Conservation (phyloP, 2,797 vertebrate species). For the Neoniphon sammara region DNA sequence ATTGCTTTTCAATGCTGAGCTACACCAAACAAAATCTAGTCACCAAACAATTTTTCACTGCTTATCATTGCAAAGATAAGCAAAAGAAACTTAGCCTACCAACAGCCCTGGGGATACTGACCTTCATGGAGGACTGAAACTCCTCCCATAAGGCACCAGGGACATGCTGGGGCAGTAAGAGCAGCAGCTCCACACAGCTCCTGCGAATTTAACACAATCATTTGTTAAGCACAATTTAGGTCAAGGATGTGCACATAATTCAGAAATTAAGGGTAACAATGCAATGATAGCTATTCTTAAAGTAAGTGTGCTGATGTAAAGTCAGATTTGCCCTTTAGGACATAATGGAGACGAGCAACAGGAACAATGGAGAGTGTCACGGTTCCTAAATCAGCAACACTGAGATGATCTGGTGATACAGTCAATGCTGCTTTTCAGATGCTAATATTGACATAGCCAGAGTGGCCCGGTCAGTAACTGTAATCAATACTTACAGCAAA, state of each 20-base stretch:
- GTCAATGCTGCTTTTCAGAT: neutral
- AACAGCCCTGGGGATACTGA: conserved; percentile 76
- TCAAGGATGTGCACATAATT: conserved; percentile 63
- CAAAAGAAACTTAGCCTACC: conserved; percentile 11
- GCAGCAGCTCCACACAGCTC: conserved; percentile 97
- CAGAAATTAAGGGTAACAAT: conserved; percentile 37
- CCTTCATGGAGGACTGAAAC: conserved; percentile 96
- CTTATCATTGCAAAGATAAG: conserved; percentile 47
- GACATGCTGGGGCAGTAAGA: conserved; percentile 92
- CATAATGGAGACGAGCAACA: neutral
- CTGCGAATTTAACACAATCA: conserved; percentile 79
- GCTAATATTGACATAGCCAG: neutral
- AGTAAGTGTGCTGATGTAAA: conserved; percentile 8
- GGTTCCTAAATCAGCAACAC: conserved; percentile 13
- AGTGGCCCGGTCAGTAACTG: neutral
- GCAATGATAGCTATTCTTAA: conserved; percentile 23
- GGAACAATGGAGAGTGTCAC: neutral
- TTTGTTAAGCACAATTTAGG: conserved; percentile 69
- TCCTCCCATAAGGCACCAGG: conserved; percentile 96
- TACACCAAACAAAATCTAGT: conserved; percentile 22
- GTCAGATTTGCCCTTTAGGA: conserved; percentile 23
- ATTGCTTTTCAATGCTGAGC: conserved; percentile 18
- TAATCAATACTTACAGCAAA: neutral
- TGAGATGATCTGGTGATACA: neutral
- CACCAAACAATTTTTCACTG: conserved; percentile 22